Evolutionary conservation across 2,888 invertebrate genomes (phyloP).

Genomic region (Nomada fucata): DNA sequence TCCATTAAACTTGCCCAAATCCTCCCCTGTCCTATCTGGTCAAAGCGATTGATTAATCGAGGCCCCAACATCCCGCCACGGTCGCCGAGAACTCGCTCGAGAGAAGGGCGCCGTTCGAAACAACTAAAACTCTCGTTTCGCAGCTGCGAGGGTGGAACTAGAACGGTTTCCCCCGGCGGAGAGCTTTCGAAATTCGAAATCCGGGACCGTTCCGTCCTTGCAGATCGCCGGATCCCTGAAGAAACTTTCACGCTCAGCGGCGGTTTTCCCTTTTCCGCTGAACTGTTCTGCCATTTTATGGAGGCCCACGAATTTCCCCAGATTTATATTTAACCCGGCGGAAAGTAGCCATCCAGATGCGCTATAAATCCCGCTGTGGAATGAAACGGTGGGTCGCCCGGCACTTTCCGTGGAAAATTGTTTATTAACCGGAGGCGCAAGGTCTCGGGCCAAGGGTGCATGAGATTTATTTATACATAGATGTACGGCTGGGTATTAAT

Average conservation of each 20-base stretch:
- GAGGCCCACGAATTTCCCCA: conserved; percentile 50
- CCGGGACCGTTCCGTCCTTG: conserved; percentile 25
- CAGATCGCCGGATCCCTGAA: conserved; percentile 14
- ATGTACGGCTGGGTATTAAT: background rate
- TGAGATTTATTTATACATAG: background rate
- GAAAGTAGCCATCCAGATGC: background rate
- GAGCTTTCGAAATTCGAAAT: conserved; percentile 46
- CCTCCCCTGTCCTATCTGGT: background rate
- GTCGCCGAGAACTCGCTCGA: background rate
- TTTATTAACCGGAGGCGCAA: background rate
- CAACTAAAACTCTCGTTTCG: conserved; percentile 38
- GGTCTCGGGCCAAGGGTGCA: too few species aligned
- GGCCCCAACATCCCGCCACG: background rate
- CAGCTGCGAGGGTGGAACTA: background rate
- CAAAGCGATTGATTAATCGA: conserved; percentile 16
- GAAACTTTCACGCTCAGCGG: conserved; percentile 41
- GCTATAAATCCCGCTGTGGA: conserved; percentile 25
- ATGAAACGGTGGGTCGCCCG: conserved; percentile 45
- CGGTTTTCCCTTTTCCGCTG: conserved; percentile 13
- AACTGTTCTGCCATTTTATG: conserved; percentile 47
- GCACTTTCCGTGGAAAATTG: conserved; percentile 7
- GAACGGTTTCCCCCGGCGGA: conserved; percentile 37
- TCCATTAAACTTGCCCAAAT: background rate
- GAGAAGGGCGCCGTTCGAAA: conserved; percentile 20
- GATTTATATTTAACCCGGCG: conserved; percentile 45